Percentiles rank a stretch among this genome's conserved stretches.
phyloP scores from a whole-genome alignment of 1,140 invertebrate genomes.

The Trichogramma pretiosum region DNA sequence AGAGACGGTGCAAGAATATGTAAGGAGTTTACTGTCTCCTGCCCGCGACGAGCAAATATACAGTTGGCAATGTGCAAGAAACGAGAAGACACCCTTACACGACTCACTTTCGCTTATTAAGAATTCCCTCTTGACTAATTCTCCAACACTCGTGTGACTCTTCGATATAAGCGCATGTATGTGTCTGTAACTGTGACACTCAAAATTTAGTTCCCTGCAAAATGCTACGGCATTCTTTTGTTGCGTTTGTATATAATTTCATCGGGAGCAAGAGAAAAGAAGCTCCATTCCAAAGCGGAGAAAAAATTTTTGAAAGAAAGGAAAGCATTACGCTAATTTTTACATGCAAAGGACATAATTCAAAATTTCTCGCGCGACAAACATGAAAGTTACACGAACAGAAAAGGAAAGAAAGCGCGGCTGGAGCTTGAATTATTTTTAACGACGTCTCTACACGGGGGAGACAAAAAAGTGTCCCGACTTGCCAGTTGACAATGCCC shows the following conservation, averaged over 20 bases:
- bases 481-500: conserved; percentile 28
- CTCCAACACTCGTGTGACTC: conserved; percentile 20
- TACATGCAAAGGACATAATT: conserved; percentile 10
- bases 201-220: too few species aligned
- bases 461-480: conserved; percentile 18
- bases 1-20: not conserved
- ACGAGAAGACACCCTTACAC: conserved; percentile 27
- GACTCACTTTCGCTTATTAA: conserved; percentile 43
- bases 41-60: too few species aligned
- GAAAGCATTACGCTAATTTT: conserved; percentile 11
- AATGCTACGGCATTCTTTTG: too few species aligned
- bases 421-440: conserved; percentile 14
- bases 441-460: conserved; percentile 8
- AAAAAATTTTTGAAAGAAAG: too few species aligned
- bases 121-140: conserved; percentile 44
- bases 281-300: too few species aligned
- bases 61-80: too few species aligned
- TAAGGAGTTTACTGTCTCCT: too few species aligned
- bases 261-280: too few species aligned
- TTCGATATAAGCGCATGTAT: not conserved
- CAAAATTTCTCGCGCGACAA: conserved; percentile 11
- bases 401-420: conserved; percentile 6
- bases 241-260: too few species aligned
- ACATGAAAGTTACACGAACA: conserved; percentile 11
- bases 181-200: too few species aligned